phyloP scores from a whole-genome alignment of 2,888 invertebrate genomes.

The Agonopterix subpropinquella region DNA sequence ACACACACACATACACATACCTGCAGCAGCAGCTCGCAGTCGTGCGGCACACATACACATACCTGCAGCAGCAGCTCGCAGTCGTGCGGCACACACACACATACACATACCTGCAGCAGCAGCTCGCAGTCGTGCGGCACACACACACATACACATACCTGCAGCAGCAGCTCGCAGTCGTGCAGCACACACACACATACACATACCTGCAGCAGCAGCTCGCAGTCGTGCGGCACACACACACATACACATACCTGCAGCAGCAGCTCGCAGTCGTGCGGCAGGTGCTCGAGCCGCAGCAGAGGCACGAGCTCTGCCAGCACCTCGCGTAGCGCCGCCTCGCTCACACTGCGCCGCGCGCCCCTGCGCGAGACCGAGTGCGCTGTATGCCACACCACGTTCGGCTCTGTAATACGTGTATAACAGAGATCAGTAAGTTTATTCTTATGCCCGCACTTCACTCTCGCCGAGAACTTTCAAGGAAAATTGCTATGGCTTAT shows the following conservation, averaged over 20 bases:
- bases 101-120: conserved; percentile 76
- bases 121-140: conserved; percentile 21
- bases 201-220: conserved; percentile 78
- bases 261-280: conserved; percentile 86
- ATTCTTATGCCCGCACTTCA: no score
- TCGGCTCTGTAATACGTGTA: conserved; percentile 80
- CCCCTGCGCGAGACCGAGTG: conserved; percentile 92
- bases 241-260: conserved; percentile 69
- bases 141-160: conserved; percentile 50
- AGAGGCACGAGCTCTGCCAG: conserved; percentile 88
- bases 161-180: conserved; percentile 85
- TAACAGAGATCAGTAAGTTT: no score
- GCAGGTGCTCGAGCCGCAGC: conserved; percentile 93
- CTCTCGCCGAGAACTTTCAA: no score
- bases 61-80: no score
- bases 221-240: conserved; percentile 80
- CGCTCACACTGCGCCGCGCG: conserved; percentile 84
- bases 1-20: no score
- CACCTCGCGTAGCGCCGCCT: conserved; percentile 89
- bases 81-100: no score
- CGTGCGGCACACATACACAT: no score
- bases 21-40: no score
- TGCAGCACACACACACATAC: conserved; percentile 76
- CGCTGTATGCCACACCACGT: conserved; percentile 93
- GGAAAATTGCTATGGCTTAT: no score